These are phyloP conservation scores for Diplolepis rosae DNA, from an alignment of 2,888 invertebrate species.

Conservation along the genomic window DNA sequence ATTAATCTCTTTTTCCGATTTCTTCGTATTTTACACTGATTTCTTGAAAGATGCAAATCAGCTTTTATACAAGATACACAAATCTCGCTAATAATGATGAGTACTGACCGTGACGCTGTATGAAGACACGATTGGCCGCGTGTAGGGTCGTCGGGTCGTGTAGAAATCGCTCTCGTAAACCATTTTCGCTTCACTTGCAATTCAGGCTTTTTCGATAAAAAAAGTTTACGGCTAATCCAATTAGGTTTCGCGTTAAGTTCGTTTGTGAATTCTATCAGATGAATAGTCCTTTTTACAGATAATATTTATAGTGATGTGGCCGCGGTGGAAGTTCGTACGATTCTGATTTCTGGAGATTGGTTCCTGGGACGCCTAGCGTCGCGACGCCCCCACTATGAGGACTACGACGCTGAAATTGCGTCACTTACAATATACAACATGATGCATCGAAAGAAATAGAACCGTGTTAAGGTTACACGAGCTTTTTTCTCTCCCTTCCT, in stretches of 20 bases:
- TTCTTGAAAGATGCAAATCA: slow-evolving; percentile 2
- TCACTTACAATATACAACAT: slow-evolving; percentile 51
- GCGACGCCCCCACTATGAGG: slow-evolving; percentile 47
- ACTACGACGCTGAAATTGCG: slow-evolving; percentile 49
- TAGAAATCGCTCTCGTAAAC: slow-evolving; percentile 95
- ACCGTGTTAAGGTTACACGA: slow-evolving; percentile 71
- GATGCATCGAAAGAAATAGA: slow-evolving; percentile 71
- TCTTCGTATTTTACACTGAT: background rate
- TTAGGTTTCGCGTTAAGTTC: slow-evolving; percentile 41
- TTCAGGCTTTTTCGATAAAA: slow-evolving; percentile 33
- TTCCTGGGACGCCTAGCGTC: slow-evolving; percentile 50
- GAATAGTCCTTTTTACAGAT: slow-evolving; percentile 39
- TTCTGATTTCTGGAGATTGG: slow-evolving; percentile 60
- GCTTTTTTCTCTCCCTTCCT: slow-evolving; percentile 48
- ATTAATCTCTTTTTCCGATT: background rate
- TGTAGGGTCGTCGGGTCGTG: slow-evolving; percentile 89
- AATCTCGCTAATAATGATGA: slow-evolving; percentile 28
- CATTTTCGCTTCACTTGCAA: slow-evolving; percentile 78
- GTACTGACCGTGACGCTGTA: slow-evolving; percentile 88
- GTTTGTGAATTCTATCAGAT: slow-evolving; percentile 41
- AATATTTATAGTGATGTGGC: slow-evolving; percentile 57
- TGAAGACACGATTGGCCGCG: slow-evolving; percentile 82
- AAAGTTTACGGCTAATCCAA: slow-evolving; percentile 8
- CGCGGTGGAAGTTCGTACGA: slow-evolving; percentile 71
- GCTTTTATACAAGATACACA: slow-evolving; percentile 11